phyloP scores from a whole-genome alignment of 2,113 vertebrate species.

The Aspiorhynchus laticeps region DNA sequence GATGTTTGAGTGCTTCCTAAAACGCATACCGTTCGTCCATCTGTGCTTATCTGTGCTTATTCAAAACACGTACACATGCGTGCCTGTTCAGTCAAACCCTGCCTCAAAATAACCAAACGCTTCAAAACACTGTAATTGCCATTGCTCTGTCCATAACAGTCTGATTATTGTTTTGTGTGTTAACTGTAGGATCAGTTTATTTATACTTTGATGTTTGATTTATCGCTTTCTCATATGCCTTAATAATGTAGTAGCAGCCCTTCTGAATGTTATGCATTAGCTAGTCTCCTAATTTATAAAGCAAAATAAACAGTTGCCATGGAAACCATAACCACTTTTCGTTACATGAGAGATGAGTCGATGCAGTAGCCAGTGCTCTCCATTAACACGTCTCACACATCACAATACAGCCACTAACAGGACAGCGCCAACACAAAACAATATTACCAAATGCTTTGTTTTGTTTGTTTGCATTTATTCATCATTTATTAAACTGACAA shows the following conservation, averaged over 20 bases:
- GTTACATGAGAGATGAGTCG: background rate
- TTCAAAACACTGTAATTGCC: background rate
- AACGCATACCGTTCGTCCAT: conserved; percentile 5
- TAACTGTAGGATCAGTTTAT: background rate
- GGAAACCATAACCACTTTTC: conserved; percentile 15
- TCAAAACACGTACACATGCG: background rate
- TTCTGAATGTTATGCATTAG: background rate
- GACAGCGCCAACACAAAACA: background rate
- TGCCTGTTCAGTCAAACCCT: background rate
- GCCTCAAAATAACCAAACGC: background rate
- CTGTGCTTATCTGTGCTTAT: conserved; percentile 24
- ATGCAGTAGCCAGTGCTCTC: background rate
- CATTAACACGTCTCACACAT: background rate
- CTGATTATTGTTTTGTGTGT: background rate
- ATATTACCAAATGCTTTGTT: background rate
- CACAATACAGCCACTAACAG: background rate
- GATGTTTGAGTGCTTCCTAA: conserved; percentile 34
- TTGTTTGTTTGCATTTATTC: background rate
- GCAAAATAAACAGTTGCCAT: conserved; percentile 43
- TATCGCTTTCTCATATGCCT: background rate
- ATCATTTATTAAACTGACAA: background rate
- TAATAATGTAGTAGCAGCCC: background rate
- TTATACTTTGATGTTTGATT: background rate
- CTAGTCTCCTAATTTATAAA: conserved; percentile 14
- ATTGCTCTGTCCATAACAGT: background rate